phyloP scores from a whole-genome alignment of 2,113 vertebrate species.

The Urocitellus parryii region DNA sequence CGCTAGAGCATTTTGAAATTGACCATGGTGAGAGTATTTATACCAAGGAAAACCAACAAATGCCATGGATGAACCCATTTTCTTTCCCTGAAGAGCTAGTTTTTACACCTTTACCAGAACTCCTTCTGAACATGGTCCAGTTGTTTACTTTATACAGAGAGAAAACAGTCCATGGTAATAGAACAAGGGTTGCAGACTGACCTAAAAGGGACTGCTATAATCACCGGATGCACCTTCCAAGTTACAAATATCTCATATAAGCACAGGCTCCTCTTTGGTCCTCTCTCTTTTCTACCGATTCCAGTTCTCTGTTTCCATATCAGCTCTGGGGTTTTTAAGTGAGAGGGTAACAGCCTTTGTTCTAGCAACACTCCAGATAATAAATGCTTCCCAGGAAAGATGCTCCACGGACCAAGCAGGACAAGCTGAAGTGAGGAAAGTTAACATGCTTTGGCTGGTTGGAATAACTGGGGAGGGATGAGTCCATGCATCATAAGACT shows the following conservation, averaged over 20 bases:
- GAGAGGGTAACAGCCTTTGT: background rate
- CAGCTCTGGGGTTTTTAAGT: background rate
- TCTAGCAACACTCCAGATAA: background rate
- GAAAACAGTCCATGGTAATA: background rate
- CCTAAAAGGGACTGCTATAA: background rate
- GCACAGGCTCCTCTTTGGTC: too few relatives aligned
- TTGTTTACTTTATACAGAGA: background rate
- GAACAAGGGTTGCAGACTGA: background rate
- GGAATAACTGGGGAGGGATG: too few relatives aligned
- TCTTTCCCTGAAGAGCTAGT: background rate
- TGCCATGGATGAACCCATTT: background rate
- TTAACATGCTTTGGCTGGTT: too few relatives aligned
- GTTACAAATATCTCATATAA: background rate
- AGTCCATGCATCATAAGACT: background rate
- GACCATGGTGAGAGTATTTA: background rate
- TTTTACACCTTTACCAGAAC: background rate
- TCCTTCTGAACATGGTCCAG: background rate
- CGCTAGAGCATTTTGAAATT: background rate
- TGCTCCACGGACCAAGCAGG: background rate
- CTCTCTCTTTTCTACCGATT: background rate
- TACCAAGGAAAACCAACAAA: background rate
- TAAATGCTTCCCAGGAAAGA: background rate
- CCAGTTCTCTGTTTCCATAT: background rate
- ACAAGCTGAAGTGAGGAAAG: background rate
- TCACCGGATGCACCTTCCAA: background rate